phyloP scores from a whole-genome alignment of 2,888 invertebrate genomes.

The Aradus depressus region DNA sequence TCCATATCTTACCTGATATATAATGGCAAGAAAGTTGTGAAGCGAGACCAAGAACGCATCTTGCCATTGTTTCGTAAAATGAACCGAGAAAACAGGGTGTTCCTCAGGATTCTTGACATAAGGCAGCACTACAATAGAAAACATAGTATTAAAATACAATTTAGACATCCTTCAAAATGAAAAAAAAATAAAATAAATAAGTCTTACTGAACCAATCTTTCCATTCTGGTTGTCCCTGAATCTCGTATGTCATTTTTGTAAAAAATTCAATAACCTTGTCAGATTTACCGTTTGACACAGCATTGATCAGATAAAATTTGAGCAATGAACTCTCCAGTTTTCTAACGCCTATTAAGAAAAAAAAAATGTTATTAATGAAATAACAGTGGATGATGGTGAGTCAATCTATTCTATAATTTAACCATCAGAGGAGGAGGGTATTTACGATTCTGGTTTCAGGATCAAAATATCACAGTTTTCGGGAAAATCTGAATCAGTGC shows the following conservation, averaged over 20 bases:
- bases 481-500: too few relatives aligned
- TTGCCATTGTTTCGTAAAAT: constrained; percentile 90
- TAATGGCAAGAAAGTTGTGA: constrained; percentile 84
- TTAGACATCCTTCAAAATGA: constrained; percentile 19
- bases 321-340: constrained; percentile 76
- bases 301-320: constrained; percentile 82
- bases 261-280: constrained; percentile 87
- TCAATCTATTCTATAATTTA: too few relatives aligned
- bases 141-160: background rate
- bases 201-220: constrained; percentile 93
- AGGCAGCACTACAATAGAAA: constrained; percentile 66
- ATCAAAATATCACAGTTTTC: too few relatives aligned
- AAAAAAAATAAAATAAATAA: constrained; percentile 19
- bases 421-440: constrained; percentile 21
- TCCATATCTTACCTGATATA: constrained; percentile 50
- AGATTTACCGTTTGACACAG: constrained; percentile 63
- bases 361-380: constrained; percentile 1
- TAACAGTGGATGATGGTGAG: too few relatives aligned
- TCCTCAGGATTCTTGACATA: constrained; percentile 87
- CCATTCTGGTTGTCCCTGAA: constrained; percentile 86
- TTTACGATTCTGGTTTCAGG: too few relatives aligned
- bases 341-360: constrained; percentile 54
- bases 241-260: constrained; percentile 69
- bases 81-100: constrained; percentile 71
- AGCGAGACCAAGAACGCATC: constrained; percentile 83